Percentiles rank a stretch among this genome's conserved stretches.
Evolutionary conservation across 2,888 invertebrate species (phyloP).

Genomic region (Caenorhabditis wallacei): DNA sequence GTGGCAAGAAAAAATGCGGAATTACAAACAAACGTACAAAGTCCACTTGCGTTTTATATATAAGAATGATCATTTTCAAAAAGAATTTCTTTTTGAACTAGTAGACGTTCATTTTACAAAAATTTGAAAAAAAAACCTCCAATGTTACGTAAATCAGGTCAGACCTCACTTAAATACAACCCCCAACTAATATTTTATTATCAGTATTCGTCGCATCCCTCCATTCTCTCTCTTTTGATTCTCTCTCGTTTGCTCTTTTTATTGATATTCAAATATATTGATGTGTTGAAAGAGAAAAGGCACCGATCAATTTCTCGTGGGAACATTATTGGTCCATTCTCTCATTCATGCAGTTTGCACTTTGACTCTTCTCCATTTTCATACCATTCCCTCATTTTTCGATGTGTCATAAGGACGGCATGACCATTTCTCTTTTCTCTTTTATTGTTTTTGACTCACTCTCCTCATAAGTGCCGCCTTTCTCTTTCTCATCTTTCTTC

Average conservation of each 20-base stretch:
- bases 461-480: conserved; percentile 53
- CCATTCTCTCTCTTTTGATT: background rate
- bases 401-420: conserved; percentile 44
- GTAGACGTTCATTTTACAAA: no score
- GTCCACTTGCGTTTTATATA: no score
- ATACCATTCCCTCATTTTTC: conserved; percentile 30
- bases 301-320: conserved; percentile 14
- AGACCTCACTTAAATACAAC: conserved; percentile 23
- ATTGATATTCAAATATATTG: conserved; percentile 58
- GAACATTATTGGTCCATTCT: conserved; percentile 15
- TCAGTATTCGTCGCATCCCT: conserved; percentile 18
- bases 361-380: conserved; percentile 12
- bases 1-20: no score
- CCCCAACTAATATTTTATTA: conserved; percentile 16
- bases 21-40: no score
- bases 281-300: conserved; percentile 11
- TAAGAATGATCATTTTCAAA: no score
- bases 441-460: conserved; percentile 56
- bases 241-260: conserved; percentile 20
- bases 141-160: no score
- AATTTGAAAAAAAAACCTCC: no score
- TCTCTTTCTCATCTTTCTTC: conserved; percentile 15
- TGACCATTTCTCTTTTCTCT: conserved; percentile 37
- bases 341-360: conserved; percentile 10
- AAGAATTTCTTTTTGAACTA: no score